These are phyloP conservation scores for Rhingia rostrata DNA, from an alignment of 2,888 invertebrate species.

Conservation along the genomic window DNA sequence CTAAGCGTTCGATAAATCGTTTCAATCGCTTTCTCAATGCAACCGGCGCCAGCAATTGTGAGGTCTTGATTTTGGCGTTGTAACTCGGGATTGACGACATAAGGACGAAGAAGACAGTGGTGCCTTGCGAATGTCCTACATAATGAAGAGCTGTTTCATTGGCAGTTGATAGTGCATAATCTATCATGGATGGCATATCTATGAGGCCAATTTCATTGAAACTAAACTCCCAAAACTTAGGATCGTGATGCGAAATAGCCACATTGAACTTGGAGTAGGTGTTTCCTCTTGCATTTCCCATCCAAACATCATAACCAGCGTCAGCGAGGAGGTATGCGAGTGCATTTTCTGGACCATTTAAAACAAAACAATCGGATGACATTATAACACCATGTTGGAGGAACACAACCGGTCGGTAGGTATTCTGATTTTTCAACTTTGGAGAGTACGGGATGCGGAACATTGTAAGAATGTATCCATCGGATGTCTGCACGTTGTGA, in stretches of 20 bases:
- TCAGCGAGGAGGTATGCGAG: conserved; percentile 85
- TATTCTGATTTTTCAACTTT: conserved; percentile 62
- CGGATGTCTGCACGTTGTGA: conserved; percentile 70
- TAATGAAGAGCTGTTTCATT: conserved; percentile 87
- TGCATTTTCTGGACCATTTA: conserved; percentile 87
- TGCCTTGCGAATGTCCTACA: conserved; percentile 87
- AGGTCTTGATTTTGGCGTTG: conserved; percentile 87
- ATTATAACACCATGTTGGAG: conserved; percentile 89
- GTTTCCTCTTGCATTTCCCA: conserved; percentile 91
- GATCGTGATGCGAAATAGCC: conserved; percentile 83
- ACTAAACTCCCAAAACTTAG: conserved; percentile 86
- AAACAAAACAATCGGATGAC: conserved; percentile 89
- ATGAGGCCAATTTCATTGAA: conserved; percentile 89
- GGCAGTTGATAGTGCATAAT: conserved; percentile 86
- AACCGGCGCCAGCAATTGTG: conserved; percentile 88
- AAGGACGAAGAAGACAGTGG: conserved; percentile 89
- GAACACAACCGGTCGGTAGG: conserved; percentile 83
- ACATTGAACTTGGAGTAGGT: conserved; percentile 85
- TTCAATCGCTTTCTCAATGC: conserved; percentile 84
- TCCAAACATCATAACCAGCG: conserved; percentile 90
- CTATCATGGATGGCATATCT: conserved; percentile 92
- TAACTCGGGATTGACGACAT: conserved; percentile 88
- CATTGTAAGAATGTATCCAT: conserved; percentile 75
- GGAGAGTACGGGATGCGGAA: conserved; percentile 76
- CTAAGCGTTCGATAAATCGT: conserved; percentile 82